A percentile compares a stretch with the other conserved stretches of the same genome.
Conservation (phyloP, 2,113 vertebrate species). For the Sardina pilchardus region DNA sequence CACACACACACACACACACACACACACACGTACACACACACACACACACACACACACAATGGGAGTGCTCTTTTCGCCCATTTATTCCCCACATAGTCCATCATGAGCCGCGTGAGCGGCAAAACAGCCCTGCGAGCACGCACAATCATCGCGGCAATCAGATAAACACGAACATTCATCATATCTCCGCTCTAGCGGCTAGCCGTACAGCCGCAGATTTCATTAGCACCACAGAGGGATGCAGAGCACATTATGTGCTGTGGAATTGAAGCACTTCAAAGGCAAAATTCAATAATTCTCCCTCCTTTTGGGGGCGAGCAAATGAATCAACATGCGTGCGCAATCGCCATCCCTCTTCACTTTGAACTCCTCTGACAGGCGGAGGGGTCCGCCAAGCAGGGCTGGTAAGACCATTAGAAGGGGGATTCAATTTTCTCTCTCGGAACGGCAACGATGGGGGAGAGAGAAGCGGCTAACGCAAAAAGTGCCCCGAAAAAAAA, state of each 20-base stretch:
- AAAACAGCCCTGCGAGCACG: conserved; percentile 23
- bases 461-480: background rate
- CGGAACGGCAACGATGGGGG: background rate
- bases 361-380: conserved; percentile 47
- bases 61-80: background rate
- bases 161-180: conserved; percentile 50
- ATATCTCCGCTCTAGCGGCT: conserved; percentile 30
- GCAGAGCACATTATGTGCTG: conserved; percentile 46
- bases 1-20: background rate
- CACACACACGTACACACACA: conserved; percentile 2
- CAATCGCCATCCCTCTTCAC: conserved; percentile 37
- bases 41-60: background rate
- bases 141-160: conserved; percentile 45
- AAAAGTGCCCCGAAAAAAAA: background rate
- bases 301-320: conserved; percentile 37
- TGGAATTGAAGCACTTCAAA: conserved; percentile 53
- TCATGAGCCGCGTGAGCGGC: conserved; percentile 22
- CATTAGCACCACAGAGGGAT: conserved; percentile 54
- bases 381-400: background rate
- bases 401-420: conserved; percentile 27
- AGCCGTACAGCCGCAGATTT: conserved; percentile 51
- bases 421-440: conserved; percentile 18
- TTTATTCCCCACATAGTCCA: conserved; percentile 22
- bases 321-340: conserved; percentile 53
- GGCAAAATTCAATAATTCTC: conserved; percentile 53